These are phyloP conservation scores for Ceratina japonica DNA, from an alignment of 1,140 invertebrate species.

Conservation along the genomic window DNA sequence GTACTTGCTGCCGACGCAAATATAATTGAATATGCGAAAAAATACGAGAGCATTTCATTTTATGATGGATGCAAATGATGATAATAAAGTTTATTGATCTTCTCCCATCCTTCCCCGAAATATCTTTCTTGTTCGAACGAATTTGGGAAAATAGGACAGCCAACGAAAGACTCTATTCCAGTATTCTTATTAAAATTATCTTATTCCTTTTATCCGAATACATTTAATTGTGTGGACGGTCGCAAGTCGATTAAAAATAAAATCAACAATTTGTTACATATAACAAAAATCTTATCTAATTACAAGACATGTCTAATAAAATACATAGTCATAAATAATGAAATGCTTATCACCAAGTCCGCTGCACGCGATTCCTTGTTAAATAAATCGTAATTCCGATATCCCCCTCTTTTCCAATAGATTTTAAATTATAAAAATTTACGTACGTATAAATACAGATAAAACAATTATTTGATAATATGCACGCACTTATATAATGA, in stretches of 20 bases:
- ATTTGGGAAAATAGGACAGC: not conserved
- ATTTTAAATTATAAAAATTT: not conserved
- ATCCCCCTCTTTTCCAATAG: not conserved
- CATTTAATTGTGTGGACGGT: slow-evolving; percentile 1
- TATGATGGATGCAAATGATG: not conserved
- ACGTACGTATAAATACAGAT: not conserved
- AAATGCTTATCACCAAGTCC: no score
- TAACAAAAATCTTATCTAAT: not conserved
- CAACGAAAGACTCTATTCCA: not conserved
- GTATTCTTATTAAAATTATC: not conserved
- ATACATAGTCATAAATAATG: slow-evolving; percentile 1
- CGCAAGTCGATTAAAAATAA: not conserved
- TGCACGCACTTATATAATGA: not conserved
- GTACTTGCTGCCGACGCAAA: not conserved
- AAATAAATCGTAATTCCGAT: not conserved
- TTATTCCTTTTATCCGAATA: not conserved
- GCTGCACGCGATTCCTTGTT: not conserved
- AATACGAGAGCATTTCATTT: not conserved
- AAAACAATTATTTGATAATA: not conserved
- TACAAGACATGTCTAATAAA: not conserved
- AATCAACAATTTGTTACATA: not conserved
- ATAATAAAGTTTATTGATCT: slow-evolving; percentile 7
- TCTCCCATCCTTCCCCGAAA: not conserved
- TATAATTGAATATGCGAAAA: not conserved
- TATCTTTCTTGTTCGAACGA: not conserved